phyloP scores from a whole-genome alignment of 2,888 invertebrate genomes.

The Vesta saturnalis region DNA sequence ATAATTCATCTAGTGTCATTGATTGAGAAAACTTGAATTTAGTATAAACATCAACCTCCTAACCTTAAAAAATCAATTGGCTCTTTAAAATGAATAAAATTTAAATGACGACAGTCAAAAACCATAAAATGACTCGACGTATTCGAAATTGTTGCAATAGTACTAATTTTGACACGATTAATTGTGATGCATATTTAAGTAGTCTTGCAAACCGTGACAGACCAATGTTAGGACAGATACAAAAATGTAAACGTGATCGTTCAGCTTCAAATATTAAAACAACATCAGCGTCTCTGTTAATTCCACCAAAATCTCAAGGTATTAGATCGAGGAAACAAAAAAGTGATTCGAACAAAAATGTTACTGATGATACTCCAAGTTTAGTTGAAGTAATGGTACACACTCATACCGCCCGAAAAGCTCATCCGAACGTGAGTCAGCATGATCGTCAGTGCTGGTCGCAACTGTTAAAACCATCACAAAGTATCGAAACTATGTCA shows the following conservation, averaged over 20 bases:
- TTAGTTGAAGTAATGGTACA: conserved; percentile 46
- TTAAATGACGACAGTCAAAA: background rate
- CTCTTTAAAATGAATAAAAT: background rate
- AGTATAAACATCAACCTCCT: background rate
- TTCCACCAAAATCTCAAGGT: background rate
- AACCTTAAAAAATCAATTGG: background rate
- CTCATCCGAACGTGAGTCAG: conserved; percentile 43
- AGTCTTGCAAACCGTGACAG: conserved; percentile 33
- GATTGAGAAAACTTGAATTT: no score
- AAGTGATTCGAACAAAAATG: conserved; percentile 40
- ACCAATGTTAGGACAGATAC: no score
- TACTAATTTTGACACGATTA: conserved; percentile 41
- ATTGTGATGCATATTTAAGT: conserved; percentile 36
- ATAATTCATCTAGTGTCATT: no score
- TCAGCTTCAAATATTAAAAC: conserved; percentile 21
- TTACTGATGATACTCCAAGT: conserved; percentile 45
- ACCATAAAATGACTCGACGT: conserved; percentile 10
- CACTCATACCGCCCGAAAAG: background rate
- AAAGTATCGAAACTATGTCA: conserved; percentile 48
- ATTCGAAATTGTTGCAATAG: conserved; percentile 16
- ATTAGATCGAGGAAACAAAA: background rate
- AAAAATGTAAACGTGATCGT: conserved; percentile 4
- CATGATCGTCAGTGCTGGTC: conserved; percentile 48
- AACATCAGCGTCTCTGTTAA: conserved; percentile 16
- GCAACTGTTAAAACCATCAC: conserved; percentile 49